Conservation (phyloP, 1,140 invertebrate species). For the Drosophila erecta region DNA sequence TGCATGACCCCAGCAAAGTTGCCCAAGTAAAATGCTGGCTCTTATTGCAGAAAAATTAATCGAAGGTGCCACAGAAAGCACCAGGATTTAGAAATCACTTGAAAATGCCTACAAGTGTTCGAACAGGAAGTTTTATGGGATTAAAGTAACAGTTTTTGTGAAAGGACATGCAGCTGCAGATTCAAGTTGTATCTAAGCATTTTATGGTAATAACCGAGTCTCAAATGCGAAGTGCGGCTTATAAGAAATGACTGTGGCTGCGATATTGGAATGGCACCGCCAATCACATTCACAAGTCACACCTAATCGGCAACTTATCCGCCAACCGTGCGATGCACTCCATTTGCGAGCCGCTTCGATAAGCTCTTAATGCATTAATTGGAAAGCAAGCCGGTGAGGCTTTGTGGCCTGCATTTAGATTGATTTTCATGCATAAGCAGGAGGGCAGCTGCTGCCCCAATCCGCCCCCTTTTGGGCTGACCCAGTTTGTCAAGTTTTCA, state of each 20-base stretch:
- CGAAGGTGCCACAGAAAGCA: too few relatives aligned
- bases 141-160: too few relatives aligned
- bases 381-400: conserved; percentile 18
- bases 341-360: not conserved
- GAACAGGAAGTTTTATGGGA: too few relatives aligned
- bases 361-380: conserved; percentile 60
- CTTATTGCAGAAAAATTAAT: not conserved
- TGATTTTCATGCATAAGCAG: conserved; percentile 50
- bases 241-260: not conserved
- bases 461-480: conserved; percentile 24
- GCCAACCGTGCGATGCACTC: not conserved
- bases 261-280: conserved; percentile 3
- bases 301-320: conserved; percentile 18
- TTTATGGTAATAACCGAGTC: too few relatives aligned
- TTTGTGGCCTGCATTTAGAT: conserved; percentile 58
- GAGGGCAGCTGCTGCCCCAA: not conserved
- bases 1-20: conserved; percentile 34
- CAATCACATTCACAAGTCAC: not conserved
- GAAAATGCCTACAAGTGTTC: too few relatives aligned
- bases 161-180: too few relatives aligned
- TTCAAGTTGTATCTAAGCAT: too few relatives aligned
- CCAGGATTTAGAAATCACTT: too few relatives aligned
- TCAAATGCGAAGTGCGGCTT: not conserved
- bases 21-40: not conserved
- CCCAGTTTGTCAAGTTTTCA: conserved; percentile 64